These are phyloP conservation scores for Sitobion miscanthi DNA, from an alignment of 1,140 invertebrate genomes.

Conservation along the genomic window DNA sequence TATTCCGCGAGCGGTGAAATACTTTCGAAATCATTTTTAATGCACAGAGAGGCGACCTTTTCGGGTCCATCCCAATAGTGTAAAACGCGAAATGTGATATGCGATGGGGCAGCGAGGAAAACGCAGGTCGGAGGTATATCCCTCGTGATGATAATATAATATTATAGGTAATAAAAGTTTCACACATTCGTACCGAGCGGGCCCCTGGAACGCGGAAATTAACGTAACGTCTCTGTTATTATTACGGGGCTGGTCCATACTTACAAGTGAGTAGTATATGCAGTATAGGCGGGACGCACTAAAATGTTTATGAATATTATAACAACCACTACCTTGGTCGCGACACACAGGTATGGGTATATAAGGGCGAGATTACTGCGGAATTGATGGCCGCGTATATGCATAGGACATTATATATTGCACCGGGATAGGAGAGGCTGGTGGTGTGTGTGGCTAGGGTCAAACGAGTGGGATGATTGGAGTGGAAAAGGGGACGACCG, in stretches of 20 bases:
- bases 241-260: neutral
- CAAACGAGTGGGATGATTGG: conserved; percentile 39
- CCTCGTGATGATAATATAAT: neutral
- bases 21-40: neutral
- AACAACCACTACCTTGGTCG: neutral
- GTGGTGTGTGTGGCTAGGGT: conserved; percentile 20
- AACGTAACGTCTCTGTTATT: neutral
- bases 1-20: neutral
- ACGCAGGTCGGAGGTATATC: neutral
- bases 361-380: neutral
- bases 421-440: neutral
- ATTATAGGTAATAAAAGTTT: neutral
- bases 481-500: conserved; percentile 19
- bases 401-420: conserved; percentile 10
- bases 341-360: neutral
- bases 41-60: neutral
- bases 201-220: neutral
- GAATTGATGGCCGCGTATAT: neutral
- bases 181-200: neutral
- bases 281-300: too few relatives aligned
- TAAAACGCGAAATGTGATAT: neutral
- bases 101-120: neutral
- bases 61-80: neutral
- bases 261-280: neutral
- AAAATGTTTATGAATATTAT: neutral